Base-by-base conservation (phyloP, 1,140 invertebrate species). In the Nasonia vitripennis region DNA sequence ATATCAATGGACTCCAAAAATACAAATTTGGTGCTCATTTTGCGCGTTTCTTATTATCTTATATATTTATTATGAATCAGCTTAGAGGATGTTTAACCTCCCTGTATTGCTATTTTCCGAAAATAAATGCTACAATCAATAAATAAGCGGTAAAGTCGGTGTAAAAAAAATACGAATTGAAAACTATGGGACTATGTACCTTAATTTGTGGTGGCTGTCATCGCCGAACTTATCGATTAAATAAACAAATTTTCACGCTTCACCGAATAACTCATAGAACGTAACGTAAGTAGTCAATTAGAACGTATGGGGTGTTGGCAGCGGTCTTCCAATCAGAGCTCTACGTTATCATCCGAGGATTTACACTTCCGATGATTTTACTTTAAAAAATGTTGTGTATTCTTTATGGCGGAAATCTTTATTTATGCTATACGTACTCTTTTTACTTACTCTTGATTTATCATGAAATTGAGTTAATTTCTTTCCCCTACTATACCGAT, bases 1-100 rank as follows among this genome's bases (percentile, higher is more conserved):
- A 93, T 90, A 37, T 92, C 90, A 62, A 92, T 89, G 1, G 92
- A 91, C 74, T 93, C 89, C 23, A 92, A 78, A 73, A 91, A 91
- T 67, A 91, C 48, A 41, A 90, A 91, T 74, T 90, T 90, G 20
- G 87, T 79, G 34, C 78, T 89, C 89, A 90, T 90, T 51, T 87
- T 89, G 1, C 5, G 1, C 68, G 10, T 20, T 11, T 68, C 62
- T 78, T 78, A 37, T 45, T 34, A 0, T 67, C 11, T 41, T 37
- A 67, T 73, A 71, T 7, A 70, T 70, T 14, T 55, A 62, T 17
- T 23, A 27, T 27, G 7, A 20, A 41, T 45, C 20, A 34, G 9
- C 37, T 14, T 20, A 55, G 5, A 14, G 27, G 51, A 10, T 20
- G n/a, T 73, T 11, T 85, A 85, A 85, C 84, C 84, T 85, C 10